Evolutionary conservation across 2,888 invertebrate genomes (phyloP).

Genomic region (Epinotia demarniana): DNA sequence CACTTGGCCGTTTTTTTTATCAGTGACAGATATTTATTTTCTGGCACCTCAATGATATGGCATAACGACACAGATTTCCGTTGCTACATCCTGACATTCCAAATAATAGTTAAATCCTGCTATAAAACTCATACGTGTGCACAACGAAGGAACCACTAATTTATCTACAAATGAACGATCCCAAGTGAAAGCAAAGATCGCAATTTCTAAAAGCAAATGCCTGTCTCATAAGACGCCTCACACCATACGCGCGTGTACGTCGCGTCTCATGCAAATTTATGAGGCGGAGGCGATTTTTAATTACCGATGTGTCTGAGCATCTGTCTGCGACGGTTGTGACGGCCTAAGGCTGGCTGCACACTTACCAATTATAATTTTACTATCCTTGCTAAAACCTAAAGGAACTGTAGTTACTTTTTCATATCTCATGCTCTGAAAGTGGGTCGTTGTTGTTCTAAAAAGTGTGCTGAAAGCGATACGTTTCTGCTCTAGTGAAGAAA

Average conservation of each 20-base stretch:
- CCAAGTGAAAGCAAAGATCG: background rate
- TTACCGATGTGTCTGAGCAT: slow-evolving; percentile 78
- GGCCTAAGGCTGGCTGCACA: slow-evolving; percentile 44
- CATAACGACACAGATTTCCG: too few species aligned
- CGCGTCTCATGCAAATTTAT: slow-evolving; percentile 67
- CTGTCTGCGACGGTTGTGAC: slow-evolving; percentile 66
- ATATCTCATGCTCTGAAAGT: too few species aligned
- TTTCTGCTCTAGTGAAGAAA: too few species aligned
- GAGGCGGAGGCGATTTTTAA: slow-evolving; percentile 80
- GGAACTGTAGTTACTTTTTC: too few species aligned
- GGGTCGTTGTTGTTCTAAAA: too few species aligned
- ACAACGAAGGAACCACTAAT: background rate
- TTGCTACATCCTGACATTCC: too few species aligned
- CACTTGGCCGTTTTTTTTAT: too few species aligned
- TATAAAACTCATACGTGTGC: too few species aligned
- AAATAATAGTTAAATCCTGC: too few species aligned
- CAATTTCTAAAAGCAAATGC: slow-evolving; percentile 30
- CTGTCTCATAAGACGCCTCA: slow-evolving; percentile 23
- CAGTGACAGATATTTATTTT: too few species aligned
- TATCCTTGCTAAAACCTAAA: background rate
- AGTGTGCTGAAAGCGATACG: too few species aligned
- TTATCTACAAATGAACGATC: background rate
- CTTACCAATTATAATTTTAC: slow-evolving; percentile 44
- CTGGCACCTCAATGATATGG: too few species aligned
- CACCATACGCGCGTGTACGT: slow-evolving; percentile 39